These are phyloP conservation scores for Pipistrellus kuhlii DNA, from an alignment of 2,797 vertebrate genomes.

Conservation along the genomic window DNA sequence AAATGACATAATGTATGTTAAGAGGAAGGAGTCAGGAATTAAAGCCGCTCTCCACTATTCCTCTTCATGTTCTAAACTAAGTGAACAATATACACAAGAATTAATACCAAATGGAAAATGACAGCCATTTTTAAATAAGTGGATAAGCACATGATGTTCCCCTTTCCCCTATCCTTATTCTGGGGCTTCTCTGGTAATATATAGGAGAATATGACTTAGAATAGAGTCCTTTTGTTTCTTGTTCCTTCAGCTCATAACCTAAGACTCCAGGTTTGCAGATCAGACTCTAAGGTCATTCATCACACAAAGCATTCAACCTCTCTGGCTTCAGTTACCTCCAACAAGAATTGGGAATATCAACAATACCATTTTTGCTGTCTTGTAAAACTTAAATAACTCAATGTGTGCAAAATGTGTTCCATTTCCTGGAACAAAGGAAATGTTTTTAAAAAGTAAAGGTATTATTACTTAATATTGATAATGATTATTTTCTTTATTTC, in stretches of 20 bases:
- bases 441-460: conserved; percentile 25
- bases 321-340: neutral
- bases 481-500: conserved; percentile 27
- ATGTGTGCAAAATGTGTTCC: neutral
- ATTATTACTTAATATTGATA: neutral
- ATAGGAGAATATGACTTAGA: neutral
- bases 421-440: neutral
- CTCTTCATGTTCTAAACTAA: neutral
- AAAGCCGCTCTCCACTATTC: neutral
- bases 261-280: neutral
- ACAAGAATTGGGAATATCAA: neutral
- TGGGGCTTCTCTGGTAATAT: neutral
- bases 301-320: neutral
- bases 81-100: neutral
- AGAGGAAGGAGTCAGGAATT: neutral
- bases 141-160: neutral
- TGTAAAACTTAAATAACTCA: conserved; percentile 17
- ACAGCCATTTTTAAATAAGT: neutral
- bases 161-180: neutral
- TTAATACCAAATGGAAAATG: neutral
- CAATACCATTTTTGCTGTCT: neutral
- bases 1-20: neutral
- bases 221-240: neutral
- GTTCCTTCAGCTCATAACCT: neutral
- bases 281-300: neutral